These are phyloP conservation scores for Myiozetetes cayanensis DNA, from an alignment of 2,113 vertebrate genomes.

Conservation along the genomic window DNA sequence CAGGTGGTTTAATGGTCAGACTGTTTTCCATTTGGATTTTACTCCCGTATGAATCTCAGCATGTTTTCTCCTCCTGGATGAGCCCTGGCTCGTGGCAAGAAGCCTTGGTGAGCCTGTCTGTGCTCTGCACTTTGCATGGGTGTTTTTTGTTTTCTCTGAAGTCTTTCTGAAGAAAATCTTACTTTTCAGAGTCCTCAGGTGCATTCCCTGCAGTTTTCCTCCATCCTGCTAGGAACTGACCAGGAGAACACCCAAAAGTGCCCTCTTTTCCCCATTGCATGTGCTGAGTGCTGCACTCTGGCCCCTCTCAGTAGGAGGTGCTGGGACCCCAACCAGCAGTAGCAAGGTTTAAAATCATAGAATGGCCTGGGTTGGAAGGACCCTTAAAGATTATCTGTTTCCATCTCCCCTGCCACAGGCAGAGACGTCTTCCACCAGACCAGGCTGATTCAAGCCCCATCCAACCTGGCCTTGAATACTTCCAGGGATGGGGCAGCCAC, in stretches of 20 bases:
- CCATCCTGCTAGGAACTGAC: neutral
- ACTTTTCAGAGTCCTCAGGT: neutral
- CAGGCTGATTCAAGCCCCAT: neutral
- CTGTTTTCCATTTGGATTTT: neutral
- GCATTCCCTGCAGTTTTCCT: neutral
- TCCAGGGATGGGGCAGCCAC: neutral
- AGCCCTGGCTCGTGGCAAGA: neutral
- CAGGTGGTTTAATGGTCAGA: neutral
- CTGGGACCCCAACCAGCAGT: rapidly evolving
- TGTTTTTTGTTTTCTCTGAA: neutral
- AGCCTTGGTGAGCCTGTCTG: neutral
- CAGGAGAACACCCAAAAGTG: neutral
- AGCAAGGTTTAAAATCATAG: neutral
- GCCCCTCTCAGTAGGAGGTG: rapidly evolving
- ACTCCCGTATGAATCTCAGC: rapidly evolving
- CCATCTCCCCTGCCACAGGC: neutral
- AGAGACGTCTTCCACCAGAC: neutral
- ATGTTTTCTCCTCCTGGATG: neutral
- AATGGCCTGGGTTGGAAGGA: neutral
- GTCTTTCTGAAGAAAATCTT: neutral
- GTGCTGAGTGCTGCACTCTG: neutral
- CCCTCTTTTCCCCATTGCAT: rapidly evolving
- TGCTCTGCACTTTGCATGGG: neutral
- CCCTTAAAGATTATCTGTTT: neutral
- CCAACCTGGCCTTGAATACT: neutral